Conservation (phyloP, 2,797 vertebrate species). For the Channallabes apus region DNA sequence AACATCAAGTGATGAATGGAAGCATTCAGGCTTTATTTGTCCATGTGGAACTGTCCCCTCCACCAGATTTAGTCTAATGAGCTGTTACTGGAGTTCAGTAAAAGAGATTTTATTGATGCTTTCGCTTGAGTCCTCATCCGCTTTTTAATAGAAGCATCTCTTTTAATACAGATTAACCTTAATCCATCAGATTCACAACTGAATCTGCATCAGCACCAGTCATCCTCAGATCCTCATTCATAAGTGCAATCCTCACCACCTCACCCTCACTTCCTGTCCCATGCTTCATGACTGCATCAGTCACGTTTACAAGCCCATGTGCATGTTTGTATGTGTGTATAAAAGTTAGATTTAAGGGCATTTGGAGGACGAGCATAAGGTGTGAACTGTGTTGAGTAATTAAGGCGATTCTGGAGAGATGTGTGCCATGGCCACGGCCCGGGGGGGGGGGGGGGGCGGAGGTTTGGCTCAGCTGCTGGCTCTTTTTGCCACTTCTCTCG, state of each 20-base stretch:
- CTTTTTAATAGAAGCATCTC: background rate
- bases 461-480: conserved; percentile 42
- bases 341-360: conserved; percentile 16
- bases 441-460: background rate
- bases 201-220: background rate
- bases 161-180: background rate
- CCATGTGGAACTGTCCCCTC: background rate
- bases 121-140: background rate
- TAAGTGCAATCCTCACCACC: conserved; percentile 22
- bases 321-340: background rate
- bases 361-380: conserved; percentile 52
- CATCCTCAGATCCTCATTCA: background rate
- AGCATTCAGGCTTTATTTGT: conserved; percentile 3
- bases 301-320: background rate
- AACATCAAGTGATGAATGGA: conserved; percentile 31
- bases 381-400: conserved; percentile 47
- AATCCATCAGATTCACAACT: too few relatives aligned
- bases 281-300: background rate
- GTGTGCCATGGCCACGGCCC: conserved; percentile 43
- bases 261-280: conserved; percentile 17
- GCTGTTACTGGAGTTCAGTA: conserved; percentile 6
- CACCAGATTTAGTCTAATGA: background rate
- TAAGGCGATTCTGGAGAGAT: conserved; percentile 41
- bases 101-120: background rate
- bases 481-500: conserved; percentile 12